Base-by-base conservation (phyloP, 2,888 invertebrate species). In the Clitarchus hookeri region DNA sequence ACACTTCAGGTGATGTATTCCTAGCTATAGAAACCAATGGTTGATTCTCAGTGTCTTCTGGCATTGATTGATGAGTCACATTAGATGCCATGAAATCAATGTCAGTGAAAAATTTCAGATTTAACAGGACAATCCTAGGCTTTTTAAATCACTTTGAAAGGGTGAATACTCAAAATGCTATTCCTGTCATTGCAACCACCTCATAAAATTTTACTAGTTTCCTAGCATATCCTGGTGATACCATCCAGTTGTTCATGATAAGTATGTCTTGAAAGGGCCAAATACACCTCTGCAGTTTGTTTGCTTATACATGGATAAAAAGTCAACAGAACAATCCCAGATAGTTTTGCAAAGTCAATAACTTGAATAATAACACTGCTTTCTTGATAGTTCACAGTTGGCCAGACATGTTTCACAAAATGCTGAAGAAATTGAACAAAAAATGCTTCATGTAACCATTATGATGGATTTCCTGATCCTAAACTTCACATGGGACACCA, bases 181-280 rank as follows among this genome's bases (percentile, higher is more conserved):
- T 44, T 44, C 84, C 84, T 25, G 54, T 26, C 48, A 84, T 36
- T 19, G 26, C 53, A n/a, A 23, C 84, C 4, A 84, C 44, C 44
- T 84, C 48, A n/a, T 26, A 82, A 23, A 82, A 8, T 12, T 36
- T 82, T 23, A 82, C 26, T 19, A 11, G 82, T 82, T 82, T 27
- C 82, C 82, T 36, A 82, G 36, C 36, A 27, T 82, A 36, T 27
- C 82, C 82, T 19, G 82, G 82, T 19, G 82, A 36, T 44, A 84
- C 19, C 84, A 84, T 84, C 44, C 84, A 84, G 27, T 84, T 65
- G 48, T 84, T 65, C 48, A 86, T 86, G n/a, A 54, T 79, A 27
- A n/a, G 86, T 48, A 13, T 23, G 53, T 79, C 48, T 83, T 84
- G 53, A 84, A 65, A 16, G 84, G 65, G 8, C 84, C 84, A 44